Evolutionary conservation across 2,113 vertebrate species (phyloP).

Genomic region (Gambusia holbrooki): DNA sequence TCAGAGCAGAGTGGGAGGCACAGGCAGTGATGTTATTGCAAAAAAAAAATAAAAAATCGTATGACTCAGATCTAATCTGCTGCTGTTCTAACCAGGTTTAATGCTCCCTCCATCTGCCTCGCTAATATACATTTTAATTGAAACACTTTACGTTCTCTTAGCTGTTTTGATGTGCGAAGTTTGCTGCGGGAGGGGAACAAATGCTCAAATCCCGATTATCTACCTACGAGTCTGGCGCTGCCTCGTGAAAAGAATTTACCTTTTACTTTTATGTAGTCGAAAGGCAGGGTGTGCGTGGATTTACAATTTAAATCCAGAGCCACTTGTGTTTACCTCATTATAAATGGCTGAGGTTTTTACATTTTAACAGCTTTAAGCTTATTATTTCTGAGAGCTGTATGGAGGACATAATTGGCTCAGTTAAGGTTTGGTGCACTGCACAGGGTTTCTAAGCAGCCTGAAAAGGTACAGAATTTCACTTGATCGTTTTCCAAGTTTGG

Average conservation of each 20-base stretch:
- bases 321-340: conserved; percentile 47
- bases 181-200: conserved; percentile 41
- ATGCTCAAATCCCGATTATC: conserved; percentile 35
- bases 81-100: conserved; percentile 20
- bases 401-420: conserved; percentile 34
- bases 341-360: conserved; percentile 24
- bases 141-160: conserved; percentile 34
- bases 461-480: too few species aligned
- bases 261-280: conserved; percentile 53
- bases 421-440: conserved; percentile 20
- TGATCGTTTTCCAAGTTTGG: too few species aligned
- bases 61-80: conserved; percentile 37
- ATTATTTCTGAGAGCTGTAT: conserved; percentile 34
- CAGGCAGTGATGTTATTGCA: conserved; percentile 10
- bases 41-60: not conserved
- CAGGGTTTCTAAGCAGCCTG: not conserved
- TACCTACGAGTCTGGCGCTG: conserved; percentile 51
- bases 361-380: conserved; percentile 40
- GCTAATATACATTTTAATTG: conserved; percentile 39
- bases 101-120: conserved; percentile 9
- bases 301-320: too few species aligned
- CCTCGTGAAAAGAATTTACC: conserved; percentile 45
- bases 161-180: conserved; percentile 13
- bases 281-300: conserved; percentile 8
- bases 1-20: conserved; percentile 30